Percentiles rank a stretch among this genome's conserved stretches.
Evolutionary conservation across 1,140 invertebrate genomes (phyloP).

Genomic region (Plodia interpunctella): DNA sequence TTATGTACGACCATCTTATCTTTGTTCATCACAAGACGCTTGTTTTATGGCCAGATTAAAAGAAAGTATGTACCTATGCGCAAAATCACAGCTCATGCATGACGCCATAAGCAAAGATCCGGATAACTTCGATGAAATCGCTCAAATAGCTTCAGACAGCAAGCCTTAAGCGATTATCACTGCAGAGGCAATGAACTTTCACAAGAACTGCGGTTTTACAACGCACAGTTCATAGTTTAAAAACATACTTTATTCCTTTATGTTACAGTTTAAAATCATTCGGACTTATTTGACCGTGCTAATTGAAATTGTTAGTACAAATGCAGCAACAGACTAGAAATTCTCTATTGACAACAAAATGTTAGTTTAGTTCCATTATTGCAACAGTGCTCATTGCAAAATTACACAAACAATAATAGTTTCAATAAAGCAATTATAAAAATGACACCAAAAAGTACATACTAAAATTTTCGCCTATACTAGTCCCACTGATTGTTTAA

Average conservation of each 20-base stretch:
- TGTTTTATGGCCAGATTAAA: too few species aligned
- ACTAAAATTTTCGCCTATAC: too few species aligned
- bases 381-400: neutral
- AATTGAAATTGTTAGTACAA: conserved; percentile 1
- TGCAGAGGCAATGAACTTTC: neutral
- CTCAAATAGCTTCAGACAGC: conserved; percentile 1
- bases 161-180: neutral
- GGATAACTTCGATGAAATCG: neutral
- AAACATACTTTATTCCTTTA: neutral
- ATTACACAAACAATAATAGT: neutral
- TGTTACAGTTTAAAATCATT: neutral
- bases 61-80: neutral
- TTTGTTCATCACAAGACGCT: too few species aligned
- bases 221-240: neutral
- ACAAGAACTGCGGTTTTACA: neutral
- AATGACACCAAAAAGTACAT: too few species aligned
- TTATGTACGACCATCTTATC: too few species aligned
- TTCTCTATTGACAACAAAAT: neutral
- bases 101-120: neutral
- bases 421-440: too few species aligned
- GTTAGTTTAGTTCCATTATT: neutral
- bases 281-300: neutral
- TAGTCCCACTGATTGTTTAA: too few species aligned
- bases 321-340: neutral
- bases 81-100: neutral